Percentiles rank a stretch among this genome's conserved stretches.
Evolutionary conservation across 2,888 invertebrate species (phyloP).

Genomic region (Phengaris arion): DNA sequence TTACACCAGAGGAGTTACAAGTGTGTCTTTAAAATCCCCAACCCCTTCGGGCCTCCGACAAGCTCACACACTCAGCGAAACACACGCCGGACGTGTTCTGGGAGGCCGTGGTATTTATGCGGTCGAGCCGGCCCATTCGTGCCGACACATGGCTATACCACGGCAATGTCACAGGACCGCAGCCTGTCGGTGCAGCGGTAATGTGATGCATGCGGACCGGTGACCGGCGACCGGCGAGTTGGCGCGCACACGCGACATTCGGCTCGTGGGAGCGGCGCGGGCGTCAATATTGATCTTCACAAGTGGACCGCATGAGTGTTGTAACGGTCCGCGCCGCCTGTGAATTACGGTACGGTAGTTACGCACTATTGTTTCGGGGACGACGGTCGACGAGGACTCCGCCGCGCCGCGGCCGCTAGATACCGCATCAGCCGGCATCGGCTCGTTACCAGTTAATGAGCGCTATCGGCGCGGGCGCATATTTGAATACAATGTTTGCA

Average conservation of each 20-base stretch:
- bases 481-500: conserved; percentile 50
- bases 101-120: too few relatives aligned
- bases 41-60: too few relatives aligned
- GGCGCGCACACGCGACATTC: conserved; percentile 2
- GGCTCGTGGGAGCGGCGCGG: background rate
- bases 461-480: conserved; percentile 32
- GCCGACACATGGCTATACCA: too few relatives aligned
- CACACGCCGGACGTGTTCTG: too few relatives aligned
- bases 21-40: too few relatives aligned
- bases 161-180: background rate
- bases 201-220: conserved; percentile 11
- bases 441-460: conserved; percentile 21
- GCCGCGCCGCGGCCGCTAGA: background rate
- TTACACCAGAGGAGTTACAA: too few relatives aligned
- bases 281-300: conserved; percentile 20
- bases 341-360: background rate
- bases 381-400: background rate
- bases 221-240: background rate
- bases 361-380: background rate
- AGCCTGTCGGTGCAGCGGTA: background rate
- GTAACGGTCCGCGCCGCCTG: background rate
- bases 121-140: too few relatives aligned
- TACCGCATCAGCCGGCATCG: background rate
- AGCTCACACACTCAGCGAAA: too few relatives aligned
- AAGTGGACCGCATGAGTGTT: background rate